Evolutionary conservation across 2,888 invertebrate genomes (phyloP).

Genomic region (Patella depressa): DNA sequence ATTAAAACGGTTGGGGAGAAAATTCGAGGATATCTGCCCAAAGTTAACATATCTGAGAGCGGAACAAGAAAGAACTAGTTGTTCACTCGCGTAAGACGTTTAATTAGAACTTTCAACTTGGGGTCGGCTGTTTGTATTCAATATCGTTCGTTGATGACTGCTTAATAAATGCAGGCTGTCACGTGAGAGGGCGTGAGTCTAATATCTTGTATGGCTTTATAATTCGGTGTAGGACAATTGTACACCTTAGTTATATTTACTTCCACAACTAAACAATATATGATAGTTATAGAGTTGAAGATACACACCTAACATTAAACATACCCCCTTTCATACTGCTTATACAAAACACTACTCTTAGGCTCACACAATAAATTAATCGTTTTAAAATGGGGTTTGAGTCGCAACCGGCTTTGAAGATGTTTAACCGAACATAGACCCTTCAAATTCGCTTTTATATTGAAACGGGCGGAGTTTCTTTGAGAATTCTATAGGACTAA

Average conservation of each 20-base stretch:
- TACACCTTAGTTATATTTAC: conserved; percentile 9
- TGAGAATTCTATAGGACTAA: too few species aligned
- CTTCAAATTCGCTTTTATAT: too few species aligned
- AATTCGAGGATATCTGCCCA: conserved; percentile 18
- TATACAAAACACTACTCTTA: too few species aligned
- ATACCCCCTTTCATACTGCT: not conserved
- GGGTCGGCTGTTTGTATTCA: too few species aligned
- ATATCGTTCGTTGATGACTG: not conserved
- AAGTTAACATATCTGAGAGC: conserved; percentile 4
- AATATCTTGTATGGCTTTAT: conserved; percentile 3
- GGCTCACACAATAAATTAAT: too few species aligned
- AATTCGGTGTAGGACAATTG: not conserved
- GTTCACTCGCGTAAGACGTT: not conserved
- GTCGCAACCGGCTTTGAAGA: too few species aligned
- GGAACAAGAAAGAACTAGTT: not conserved
- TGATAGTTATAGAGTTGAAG: not conserved
- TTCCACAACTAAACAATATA: conserved; percentile 1
- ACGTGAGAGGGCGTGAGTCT: conserved; percentile 9
- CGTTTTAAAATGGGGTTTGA: too few species aligned
- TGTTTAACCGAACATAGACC: too few species aligned
- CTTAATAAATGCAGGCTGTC: not conserved
- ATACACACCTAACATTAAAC: not conserved
- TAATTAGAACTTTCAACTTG: too few species aligned
- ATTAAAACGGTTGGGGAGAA: conserved; percentile 21
- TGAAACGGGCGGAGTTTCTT: too few species aligned